Conservation (phyloP, 2,888 invertebrate species). For the Rutpela maculata region DNA sequence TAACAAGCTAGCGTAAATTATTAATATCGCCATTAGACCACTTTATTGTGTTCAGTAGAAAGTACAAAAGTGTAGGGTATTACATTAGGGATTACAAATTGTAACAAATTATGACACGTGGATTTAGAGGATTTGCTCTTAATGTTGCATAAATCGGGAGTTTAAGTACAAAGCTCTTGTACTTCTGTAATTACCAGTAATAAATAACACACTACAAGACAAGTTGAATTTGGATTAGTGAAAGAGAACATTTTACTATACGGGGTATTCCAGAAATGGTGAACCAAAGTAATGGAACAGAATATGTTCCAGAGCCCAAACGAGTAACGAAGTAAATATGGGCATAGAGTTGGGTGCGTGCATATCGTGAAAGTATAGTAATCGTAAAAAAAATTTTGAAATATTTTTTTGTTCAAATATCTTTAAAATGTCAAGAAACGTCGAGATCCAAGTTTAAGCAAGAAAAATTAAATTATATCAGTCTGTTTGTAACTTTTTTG, state of each 20-base stretch:
- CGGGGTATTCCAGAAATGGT: not conserved
- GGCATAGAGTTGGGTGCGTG: too few species aligned
- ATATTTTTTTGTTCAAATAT: too few species aligned
- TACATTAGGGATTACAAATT: conserved; percentile 37
- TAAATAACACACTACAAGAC: conserved; percentile 16
- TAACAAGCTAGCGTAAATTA: conserved; percentile 39
- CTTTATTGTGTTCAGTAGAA: conserved; percentile 33
- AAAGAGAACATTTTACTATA: not conserved
- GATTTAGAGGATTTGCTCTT: conserved; percentile 16
- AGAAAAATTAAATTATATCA: too few species aligned
- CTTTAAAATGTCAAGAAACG: too few species aligned
- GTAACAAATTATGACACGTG: conserved; percentile 39
- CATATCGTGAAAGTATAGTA: too few species aligned
- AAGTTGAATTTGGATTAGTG: not conserved
- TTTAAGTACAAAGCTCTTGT: not conserved
- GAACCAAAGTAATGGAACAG: too few species aligned
- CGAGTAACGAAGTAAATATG: too few species aligned
- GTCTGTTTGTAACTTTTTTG: too few species aligned
- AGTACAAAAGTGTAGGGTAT: conserved; percentile 37
- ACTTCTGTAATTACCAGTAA: conserved; percentile 13
- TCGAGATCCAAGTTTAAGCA: too few species aligned
- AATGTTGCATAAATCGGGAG: conserved; percentile 22
- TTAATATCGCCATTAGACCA: conserved; percentile 30
- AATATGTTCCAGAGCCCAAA: too few species aligned
- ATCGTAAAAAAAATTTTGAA: too few species aligned